Conservation (phyloP, 2,797 vertebrate species). For the Eulemur coronatus region DNA sequence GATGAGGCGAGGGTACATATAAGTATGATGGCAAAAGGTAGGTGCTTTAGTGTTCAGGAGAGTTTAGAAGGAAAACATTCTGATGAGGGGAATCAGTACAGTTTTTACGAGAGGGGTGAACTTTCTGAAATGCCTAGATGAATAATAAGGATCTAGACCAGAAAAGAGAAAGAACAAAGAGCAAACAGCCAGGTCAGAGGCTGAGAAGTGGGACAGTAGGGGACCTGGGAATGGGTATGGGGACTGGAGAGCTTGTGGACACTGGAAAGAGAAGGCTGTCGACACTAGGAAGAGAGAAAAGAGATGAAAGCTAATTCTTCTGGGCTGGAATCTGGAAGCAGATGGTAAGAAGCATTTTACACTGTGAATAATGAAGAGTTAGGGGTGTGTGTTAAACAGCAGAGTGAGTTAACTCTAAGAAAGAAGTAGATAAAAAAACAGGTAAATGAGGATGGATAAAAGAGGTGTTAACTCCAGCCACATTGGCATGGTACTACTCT, state of each 20-base stretch:
- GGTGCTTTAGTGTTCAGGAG: background rate
- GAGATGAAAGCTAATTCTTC: background rate
- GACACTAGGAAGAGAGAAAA: background rate
- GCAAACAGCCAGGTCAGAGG: background rate
- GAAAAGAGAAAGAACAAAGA: background rate
- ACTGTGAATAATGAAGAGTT: background rate
- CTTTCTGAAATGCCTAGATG: background rate
- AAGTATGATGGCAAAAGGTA: background rate
- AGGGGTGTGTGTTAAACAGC: background rate
- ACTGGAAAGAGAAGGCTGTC: background rate
- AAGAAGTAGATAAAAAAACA: background rate
- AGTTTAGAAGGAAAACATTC: background rate
- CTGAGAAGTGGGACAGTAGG: background rate
- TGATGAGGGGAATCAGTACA: background rate
- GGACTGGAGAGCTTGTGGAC: too few species aligned
- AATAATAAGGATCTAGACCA: background rate
- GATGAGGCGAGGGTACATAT: background rate
- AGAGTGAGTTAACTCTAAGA: background rate
- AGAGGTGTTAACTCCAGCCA: background rate
- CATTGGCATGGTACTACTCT: fast-evolving
- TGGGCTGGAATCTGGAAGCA: background rate
- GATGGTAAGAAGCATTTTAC: background rate
- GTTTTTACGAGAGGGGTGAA: background rate
- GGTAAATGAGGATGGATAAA: background rate
- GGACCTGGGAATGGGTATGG: too few species aligned